A percentile compares a stretch with the other conserved stretches of the same genome.
Evolutionary conservation across 1,140 invertebrate genomes (phyloP).

Genomic region (Drosophila nikananu): DNA sequence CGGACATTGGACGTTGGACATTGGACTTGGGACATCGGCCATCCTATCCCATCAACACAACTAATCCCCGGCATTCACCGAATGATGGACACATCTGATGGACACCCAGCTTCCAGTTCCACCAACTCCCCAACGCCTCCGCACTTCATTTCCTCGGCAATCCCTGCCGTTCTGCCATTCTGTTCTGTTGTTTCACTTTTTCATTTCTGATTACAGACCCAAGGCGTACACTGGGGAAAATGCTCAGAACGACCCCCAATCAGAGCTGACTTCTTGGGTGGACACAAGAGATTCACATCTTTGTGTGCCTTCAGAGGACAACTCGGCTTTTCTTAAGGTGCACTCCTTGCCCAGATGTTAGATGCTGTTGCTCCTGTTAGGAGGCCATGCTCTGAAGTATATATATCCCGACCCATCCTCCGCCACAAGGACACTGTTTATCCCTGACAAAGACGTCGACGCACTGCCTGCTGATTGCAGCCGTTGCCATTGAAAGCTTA

Average conservation of each 20-base stretch:
- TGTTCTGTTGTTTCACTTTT: conserved; percentile 42
- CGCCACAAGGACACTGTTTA: conserved; percentile 37
- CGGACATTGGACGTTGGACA: conserved; percentile 19
- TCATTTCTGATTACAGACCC: conserved; percentile 47
- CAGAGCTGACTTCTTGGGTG: not conserved
- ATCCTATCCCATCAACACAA: conserved; percentile 60
- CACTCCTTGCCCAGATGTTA: conserved; percentile 7
- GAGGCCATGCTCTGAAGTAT: not conserved
- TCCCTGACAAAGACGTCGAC: conserved; percentile 41
- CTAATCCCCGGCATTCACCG: conserved; percentile 65
- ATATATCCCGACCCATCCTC: not conserved
- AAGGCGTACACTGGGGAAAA: conserved; percentile 31
- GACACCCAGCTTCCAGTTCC: conserved; percentile 17
- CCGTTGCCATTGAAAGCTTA: conserved; percentile 40
- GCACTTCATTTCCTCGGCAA: conserved; percentile 28
- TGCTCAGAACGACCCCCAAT: not conserved
- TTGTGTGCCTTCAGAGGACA: not conserved
- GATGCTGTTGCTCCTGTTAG: not conserved
- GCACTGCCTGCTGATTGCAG: conserved; percentile 45
- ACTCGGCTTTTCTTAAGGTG: conserved; percentile 10
- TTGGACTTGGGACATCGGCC: conserved; percentile 27
- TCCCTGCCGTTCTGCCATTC: conserved; percentile 16
- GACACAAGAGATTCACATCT: not conserved
- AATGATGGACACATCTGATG: conserved; percentile 65
- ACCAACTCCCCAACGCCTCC: conserved; percentile 4